Percentiles rank a stretch among this genome's conserved stretches.
Evolutionary conservation across 2,888 invertebrate genomes (phyloP).

Genomic region (Drosophila borborema): DNA sequence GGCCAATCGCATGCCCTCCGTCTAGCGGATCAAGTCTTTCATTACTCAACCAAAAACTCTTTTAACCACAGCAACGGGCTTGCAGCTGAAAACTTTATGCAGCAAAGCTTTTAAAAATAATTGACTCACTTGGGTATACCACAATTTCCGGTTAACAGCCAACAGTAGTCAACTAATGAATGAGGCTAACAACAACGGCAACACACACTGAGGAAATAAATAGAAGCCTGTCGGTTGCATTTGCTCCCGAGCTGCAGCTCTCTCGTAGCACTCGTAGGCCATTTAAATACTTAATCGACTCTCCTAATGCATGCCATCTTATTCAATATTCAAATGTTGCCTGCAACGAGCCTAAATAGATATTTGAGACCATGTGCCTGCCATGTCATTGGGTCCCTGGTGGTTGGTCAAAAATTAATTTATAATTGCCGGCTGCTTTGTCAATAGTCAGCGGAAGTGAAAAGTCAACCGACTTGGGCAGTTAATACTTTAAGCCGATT

Average conservation of each 20-base stretch:
- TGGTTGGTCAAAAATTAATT: slow-evolving; percentile 41
- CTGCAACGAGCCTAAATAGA: slow-evolving; percentile 29
- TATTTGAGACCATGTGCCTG: slow-evolving; percentile 8
- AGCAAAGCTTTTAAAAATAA: slow-evolving; percentile 82
- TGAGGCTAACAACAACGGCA: slow-evolving; percentile 48
- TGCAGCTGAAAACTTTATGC: slow-evolving; percentile 66
- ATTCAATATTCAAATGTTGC: slow-evolving; percentile 67
- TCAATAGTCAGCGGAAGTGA: slow-evolving; percentile 57
- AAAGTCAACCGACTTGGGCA: slow-evolving; percentile 36
- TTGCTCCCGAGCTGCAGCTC: slow-evolving; percentile 13
- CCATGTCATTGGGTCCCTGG: background rate
- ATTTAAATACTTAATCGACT: slow-evolving; percentile 71
- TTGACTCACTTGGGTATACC: slow-evolving; percentile 80
- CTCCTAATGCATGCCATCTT: slow-evolving; percentile 66
- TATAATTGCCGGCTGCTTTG: slow-evolving; percentile 55
- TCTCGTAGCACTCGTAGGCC: slow-evolving; percentile 54
- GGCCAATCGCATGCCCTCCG: background rate
- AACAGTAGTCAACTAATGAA: slow-evolving; percentile 75
- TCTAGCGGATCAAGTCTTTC: slow-evolving; percentile 41
- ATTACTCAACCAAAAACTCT: slow-evolving; percentile 65
- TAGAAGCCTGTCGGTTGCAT: background rate
- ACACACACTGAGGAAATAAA: slow-evolving; percentile 14
- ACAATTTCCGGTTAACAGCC: slow-evolving; percentile 78
- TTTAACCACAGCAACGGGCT: slow-evolving; percentile 52
- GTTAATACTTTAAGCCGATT: slow-evolving; percentile 73